Percentiles rank a stretch among this genome's conserved stretches.
phyloP scores from a whole-genome alignment of 2,797 vertebrate species.

The Cynopterus sphinx region DNA sequence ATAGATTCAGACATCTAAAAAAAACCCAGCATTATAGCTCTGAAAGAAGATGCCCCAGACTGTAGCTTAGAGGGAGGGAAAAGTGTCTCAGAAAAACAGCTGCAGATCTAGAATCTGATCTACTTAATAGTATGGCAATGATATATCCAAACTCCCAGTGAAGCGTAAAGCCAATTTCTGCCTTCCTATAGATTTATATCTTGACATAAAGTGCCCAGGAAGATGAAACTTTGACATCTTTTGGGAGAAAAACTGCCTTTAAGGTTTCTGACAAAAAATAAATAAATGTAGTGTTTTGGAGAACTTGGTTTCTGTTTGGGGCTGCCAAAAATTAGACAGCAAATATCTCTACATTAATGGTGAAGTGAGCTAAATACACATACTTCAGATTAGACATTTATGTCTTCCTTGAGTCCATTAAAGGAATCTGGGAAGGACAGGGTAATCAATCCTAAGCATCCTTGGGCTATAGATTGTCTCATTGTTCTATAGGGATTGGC shows the following conservation, averaged over 20 bases:
- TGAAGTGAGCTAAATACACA: neutral
- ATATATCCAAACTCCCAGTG: neutral
- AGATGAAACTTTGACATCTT: neutral
- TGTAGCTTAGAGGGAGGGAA: neutral
- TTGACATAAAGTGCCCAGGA: neutral
- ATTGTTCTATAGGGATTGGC: neutral
- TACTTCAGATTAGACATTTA: neutral
- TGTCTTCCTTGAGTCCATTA: neutral
- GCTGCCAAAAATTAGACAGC: neutral
- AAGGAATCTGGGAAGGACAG: neutral
- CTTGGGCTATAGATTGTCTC: neutral
- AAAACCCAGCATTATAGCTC: neutral
- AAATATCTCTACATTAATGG: neutral
- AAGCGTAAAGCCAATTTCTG: neutral
- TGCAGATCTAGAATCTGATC: neutral
- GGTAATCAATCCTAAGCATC: neutral
- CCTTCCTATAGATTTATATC: neutral
- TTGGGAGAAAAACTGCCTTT: neutral
- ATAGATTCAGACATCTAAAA: neutral
- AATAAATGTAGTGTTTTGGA: neutral
- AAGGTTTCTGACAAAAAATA: neutral
- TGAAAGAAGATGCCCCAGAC: neutral
- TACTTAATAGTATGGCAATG: neutral
- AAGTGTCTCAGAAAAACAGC: neutral
- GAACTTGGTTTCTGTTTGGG: neutral